Conservation (phyloP, 2,797 vertebrate genomes). For the Telmatherina bonti region DNA sequence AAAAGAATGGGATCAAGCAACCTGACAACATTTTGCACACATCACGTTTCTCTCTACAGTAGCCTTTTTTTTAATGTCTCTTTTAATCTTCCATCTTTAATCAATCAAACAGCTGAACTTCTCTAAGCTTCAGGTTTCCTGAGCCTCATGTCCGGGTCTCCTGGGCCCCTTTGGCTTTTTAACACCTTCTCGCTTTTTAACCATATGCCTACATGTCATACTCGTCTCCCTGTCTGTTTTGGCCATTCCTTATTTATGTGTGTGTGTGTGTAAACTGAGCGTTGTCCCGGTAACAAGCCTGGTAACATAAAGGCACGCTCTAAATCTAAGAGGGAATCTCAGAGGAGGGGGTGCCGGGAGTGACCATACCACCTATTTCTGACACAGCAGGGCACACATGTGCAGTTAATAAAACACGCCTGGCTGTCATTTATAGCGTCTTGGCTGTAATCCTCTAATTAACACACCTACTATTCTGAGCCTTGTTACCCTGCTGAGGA, state of each 20-base stretch:
- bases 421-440: constrained; percentile 72
- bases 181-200: constrained; percentile 32
- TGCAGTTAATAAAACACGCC: constrained; percentile 69
- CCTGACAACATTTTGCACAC: too few species aligned
- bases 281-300: constrained; percentile 67
- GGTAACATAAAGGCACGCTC: constrained; percentile 61
- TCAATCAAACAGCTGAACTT: neutral
- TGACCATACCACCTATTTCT: constrained; percentile 78
- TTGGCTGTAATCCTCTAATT: constrained; percentile 79
- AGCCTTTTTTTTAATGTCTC: neutral
- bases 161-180: constrained; percentile 34
- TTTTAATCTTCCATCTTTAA: neutral
- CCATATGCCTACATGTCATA: constrained; percentile 24
- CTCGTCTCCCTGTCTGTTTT: constrained; percentile 59
- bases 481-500: constrained; percentile 69
- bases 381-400: constrained; percentile 65
- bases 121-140: constrained; percentile 1
- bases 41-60: too few species aligned
- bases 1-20: too few species aligned
- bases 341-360: constrained; percentile 36
- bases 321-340: constrained; percentile 65
- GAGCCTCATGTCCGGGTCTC: constrained; percentile 22
- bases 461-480: constrained; percentile 79
- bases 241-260: constrained; percentile 29
- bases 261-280: constrained; percentile 55